Evolutionary conservation across 2,888 invertebrate genomes (phyloP).

Genomic region (Trichopria drosophilae): DNA sequence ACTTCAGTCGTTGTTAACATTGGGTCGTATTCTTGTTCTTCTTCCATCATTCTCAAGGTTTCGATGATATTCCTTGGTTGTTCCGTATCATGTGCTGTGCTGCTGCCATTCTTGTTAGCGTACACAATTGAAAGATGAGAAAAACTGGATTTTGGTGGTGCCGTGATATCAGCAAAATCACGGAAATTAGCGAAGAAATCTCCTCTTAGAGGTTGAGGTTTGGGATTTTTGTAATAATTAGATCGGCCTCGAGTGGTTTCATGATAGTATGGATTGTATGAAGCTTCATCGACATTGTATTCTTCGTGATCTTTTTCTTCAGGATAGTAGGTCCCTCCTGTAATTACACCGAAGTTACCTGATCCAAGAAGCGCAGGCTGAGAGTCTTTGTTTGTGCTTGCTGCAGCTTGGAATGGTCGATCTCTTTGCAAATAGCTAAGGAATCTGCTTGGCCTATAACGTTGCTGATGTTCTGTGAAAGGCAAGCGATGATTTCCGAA

Average conservation of each 20-base stretch:
- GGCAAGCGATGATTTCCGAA: conserved; percentile 66
- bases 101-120: conserved; percentile 76
- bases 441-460: conserved; percentile 54
- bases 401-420: conserved; percentile 45
- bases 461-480: conserved; percentile 64
- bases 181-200: conserved; percentile 89
- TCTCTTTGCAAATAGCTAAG: conserved; percentile 55
- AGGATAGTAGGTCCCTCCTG: conserved; percentile 81
- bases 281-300: conserved; percentile 62
- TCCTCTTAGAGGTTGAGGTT: conserved; percentile 69
- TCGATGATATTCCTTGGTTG: conserved; percentile 84
- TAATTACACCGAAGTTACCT: conserved; percentile 84
- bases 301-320: conserved; percentile 71
- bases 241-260: conserved; percentile 76
- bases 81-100: conserved; percentile 62
- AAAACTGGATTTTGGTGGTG: conserved; percentile 78
- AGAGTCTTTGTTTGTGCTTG: conserved; percentile 52
- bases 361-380: conserved; percentile 70
- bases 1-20: conserved; percentile 44
- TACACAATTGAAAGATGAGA: conserved; percentile 84
- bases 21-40: conserved; percentile 54
- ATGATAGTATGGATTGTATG: conserved; percentile 65
- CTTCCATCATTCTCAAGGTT: conserved; percentile 73
- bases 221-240: conserved; percentile 70
- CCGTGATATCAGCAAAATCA: conserved; percentile 88